Evolutionary conservation across 2,113 vertebrate species (phyloP).

Genomic region (Phodopus roborovskii): DNA sequence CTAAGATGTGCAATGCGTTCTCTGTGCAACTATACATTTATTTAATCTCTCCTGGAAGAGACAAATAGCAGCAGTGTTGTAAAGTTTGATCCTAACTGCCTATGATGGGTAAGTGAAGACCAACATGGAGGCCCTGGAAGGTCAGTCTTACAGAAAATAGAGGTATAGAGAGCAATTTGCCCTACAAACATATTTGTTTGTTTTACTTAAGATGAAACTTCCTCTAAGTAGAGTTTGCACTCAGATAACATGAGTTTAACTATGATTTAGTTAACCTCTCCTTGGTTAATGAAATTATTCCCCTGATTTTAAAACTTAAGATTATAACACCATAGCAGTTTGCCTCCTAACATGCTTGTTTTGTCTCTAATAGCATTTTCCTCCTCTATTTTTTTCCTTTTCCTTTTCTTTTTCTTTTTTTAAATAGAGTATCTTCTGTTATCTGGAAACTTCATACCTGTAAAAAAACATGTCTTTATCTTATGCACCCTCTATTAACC

Average conservation of each 20-base stretch:
- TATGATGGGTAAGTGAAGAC: neutral
- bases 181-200: neutral
- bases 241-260: neutral
- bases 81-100: neutral
- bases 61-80: neutral
- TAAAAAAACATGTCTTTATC: neutral
- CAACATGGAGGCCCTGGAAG: neutral
- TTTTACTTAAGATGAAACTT: neutral
- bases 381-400: neutral
- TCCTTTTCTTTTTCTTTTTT: neutral
- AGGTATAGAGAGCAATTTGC: neutral
- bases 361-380: conserved; percentile 49
- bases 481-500: neutral
- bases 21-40: neutral
- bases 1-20: neutral
- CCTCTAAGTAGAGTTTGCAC: conserved; percentile 23
- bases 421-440: neutral
- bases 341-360: conserved; percentile 39
- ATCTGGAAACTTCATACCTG: neutral
- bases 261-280: conserved; percentile 9
- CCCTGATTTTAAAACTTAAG: conserved; percentile 42
- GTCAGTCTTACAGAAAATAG: conserved; percentile 4
- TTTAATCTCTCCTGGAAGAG: conserved; percentile 14
- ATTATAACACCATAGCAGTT: neutral
- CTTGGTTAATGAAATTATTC: conserved; percentile 12